These are phyloP conservation scores for Norana najaformis DNA, from an alignment of 2,888 invertebrate genomes.

Conservation along the genomic window DNA sequence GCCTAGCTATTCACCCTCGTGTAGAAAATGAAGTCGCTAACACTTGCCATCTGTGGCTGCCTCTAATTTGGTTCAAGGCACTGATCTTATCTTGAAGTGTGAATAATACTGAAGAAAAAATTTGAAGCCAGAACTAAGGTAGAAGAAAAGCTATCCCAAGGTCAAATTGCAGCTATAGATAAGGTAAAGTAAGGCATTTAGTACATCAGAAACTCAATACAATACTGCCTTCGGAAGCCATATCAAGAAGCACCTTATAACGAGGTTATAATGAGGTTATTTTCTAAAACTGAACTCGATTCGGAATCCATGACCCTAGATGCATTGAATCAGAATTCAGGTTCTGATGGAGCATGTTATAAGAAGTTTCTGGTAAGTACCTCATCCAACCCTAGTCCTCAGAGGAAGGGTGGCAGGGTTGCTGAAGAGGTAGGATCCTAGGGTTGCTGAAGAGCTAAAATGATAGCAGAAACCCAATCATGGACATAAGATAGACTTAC, in stretches of 20 bases:
- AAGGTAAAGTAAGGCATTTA: too few relatives aligned
- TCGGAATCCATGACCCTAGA: background rate
- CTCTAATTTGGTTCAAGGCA: too few relatives aligned
- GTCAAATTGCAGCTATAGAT: too few relatives aligned
- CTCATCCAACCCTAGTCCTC: background rate
- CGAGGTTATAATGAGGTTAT: background rate
- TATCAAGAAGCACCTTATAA: too few relatives aligned
- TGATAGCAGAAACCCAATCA: background rate
- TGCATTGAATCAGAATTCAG: background rate
- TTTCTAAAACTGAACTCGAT: background rate
- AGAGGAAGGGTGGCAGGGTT: background rate
- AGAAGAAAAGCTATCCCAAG: too few relatives aligned
- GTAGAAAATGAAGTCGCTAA: too few relatives aligned
- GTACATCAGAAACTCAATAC: too few relatives aligned
- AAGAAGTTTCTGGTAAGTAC: background rate
- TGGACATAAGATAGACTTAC: conserved; percentile 2
- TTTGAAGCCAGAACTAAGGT: too few relatives aligned
- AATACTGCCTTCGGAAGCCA: background rate
- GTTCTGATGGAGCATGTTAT: background rate
- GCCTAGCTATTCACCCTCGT: too few relatives aligned
- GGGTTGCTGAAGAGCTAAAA: background rate
- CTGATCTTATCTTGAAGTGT: too few relatives aligned
- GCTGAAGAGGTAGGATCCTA: background rate
- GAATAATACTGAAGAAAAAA: too few relatives aligned
- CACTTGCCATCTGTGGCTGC: too few relatives aligned